phyloP scores from a whole-genome alignment of 2,797 vertebrate genomes.

The Phalloptychus januarius region DNA sequence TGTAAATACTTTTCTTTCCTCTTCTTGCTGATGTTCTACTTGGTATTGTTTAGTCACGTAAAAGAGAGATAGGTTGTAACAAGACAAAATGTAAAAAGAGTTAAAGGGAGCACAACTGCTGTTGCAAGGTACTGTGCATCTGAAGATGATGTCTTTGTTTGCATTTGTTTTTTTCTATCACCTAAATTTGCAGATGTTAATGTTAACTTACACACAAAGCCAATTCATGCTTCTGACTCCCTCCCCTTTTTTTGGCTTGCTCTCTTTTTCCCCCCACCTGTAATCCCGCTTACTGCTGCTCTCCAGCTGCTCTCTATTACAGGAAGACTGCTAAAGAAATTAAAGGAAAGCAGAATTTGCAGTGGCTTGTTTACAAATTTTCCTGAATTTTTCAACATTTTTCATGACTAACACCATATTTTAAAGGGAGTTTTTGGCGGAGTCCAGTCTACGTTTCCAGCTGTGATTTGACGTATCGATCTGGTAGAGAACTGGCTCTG shows the following conservation, averaged over 20 bases:
- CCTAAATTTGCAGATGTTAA: background rate
- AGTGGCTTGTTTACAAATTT: background rate
- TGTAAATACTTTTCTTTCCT: background rate
- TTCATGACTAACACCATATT: background rate
- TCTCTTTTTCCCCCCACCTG: constrained; percentile 43
- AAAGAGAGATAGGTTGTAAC: background rate
- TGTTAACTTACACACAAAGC: background rate
- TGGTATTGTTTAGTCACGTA: background rate
- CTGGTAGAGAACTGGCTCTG: constrained; percentile 7
- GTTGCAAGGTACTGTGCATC: background rate
- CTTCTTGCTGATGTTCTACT: background rate
- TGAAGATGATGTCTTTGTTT: background rate
- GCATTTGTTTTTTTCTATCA: no score
- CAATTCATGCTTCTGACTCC: background rate
- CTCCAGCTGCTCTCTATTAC: constrained; percentile 50
- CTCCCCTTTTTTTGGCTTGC: background rate
- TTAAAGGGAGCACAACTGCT: background rate
- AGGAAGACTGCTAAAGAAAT: background rate
- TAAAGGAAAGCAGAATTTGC: background rate
- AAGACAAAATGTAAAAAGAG: background rate
- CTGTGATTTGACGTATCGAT: constrained; percentile 30
- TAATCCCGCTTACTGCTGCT: constrained; percentile 51
- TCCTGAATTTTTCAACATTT: background rate
- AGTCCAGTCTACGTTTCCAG: background rate
- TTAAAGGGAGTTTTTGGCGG: background rate